Base-by-base conservation (phyloP, 2,888 invertebrate genomes). In the Drosophila paranaensis region DNA sequence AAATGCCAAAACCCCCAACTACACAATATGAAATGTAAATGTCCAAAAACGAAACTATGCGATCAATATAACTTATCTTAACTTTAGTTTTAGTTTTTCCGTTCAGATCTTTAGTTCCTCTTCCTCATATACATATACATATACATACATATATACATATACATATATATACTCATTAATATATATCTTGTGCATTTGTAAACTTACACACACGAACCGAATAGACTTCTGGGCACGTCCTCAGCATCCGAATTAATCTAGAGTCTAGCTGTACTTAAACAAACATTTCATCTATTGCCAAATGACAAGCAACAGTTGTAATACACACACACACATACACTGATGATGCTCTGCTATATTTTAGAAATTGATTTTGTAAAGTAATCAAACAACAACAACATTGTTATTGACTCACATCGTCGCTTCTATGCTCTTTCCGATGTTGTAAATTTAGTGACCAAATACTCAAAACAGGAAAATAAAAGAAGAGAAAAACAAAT, bases 161-260 rank as follows among this genome's bases (percentile, higher is more conserved):
- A 11, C 0, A 3, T 45, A 45, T 45, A 25, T 8, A 25, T 14
- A 45, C 6, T 27, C 14, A 53, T 20, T 39, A 35, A 33, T 27
- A 50, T 53, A 37, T 50, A 54, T 67, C 53, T 62, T 80, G 70
- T 68, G 81, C 81, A 83, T 82, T 83, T 82, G 70, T 74, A 81
- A 81, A 78, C 60, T 60, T 63, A 55, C 51, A 74, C 79, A 48
- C 10, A 30, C 30, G 30, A 13, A 58, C 50, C 50, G 54, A 64
- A 62, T 67, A 63, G 65, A 78, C 79, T 75, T 78, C 60, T 42
- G 60, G 58, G 43, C 57, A 67, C 37, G 45, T 65, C 58, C 70
- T 62, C 51, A 54, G 55, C 25, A 48, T 42, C 43, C 55, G 46
- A 58, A 42, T 46, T 51, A 25, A 40, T 40, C 46, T 68, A 57